A percentile compares a stretch with the other conserved stretches of the same genome.
phyloP scores from a whole-genome alignment of 2,888 invertebrate genomes.

The Anthrax anthrax region DNA sequence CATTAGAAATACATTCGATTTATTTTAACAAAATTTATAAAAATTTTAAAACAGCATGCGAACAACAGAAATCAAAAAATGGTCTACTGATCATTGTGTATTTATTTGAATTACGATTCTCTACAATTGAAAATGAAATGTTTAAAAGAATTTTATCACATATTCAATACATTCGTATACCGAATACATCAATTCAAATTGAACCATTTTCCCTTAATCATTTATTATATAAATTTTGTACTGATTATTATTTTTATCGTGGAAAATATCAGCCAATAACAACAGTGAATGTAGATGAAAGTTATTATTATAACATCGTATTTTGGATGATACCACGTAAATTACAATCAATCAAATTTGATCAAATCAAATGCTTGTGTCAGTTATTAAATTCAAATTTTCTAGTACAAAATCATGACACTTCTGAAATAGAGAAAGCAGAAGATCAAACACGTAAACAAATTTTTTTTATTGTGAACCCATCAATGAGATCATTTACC shows the following conservation, averaged over 20 bases:
- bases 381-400: constrained; percentile 14
- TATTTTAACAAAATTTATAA: constrained; percentile 45
- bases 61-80: constrained; percentile 42
- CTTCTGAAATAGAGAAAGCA: no score
- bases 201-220: constrained; percentile 37
- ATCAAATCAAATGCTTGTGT: constrained; percentile 45
- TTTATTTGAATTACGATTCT: constrained; percentile 39
- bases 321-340: constrained; percentile 48
- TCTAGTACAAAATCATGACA: constrained; percentile 3
- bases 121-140: constrained; percentile 16
- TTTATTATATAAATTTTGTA: constrained; percentile 40
- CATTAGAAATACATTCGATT: constrained; percentile 49
- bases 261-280: constrained; percentile 38
- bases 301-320: no score
- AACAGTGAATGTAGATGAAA: no score
- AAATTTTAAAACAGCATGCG: constrained; percentile 45
- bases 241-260: constrained; percentile 52
- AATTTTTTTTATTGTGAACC: constrained; percentile 10
- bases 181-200: constrained; percentile 38
- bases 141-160: constrained; percentile 10
- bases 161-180: constrained; percentile 36
- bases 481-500: constrained; percentile 1
- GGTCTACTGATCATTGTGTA: constrained; percentile 46
- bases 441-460: not conserved
- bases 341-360: constrained; percentile 40